Evolutionary conservation across 1,140 invertebrate species (phyloP), one percentile per base, ranked within the genome.

Genomic region (Achatina immaculata): DNA sequence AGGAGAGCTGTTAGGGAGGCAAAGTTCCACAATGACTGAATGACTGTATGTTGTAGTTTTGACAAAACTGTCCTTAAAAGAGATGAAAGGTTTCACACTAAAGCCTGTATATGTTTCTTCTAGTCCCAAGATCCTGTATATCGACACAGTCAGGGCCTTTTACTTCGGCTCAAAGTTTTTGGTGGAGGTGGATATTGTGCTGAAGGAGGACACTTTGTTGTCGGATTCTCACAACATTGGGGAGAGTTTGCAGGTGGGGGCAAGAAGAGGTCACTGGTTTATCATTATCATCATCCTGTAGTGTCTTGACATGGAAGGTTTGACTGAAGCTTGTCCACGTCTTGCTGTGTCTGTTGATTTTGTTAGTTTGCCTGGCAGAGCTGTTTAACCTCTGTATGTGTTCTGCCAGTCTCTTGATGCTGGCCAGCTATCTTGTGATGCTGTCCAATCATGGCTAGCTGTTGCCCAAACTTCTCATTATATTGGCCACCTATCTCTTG

Each of bases 121-220:
- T n/a, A 77, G 90, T 76, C 68, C 79, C 14, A 81, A 87, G 28
- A 88, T 92, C n/a, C 79, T 86, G 34, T 84, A 85, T 65, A 90
- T 93, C 38, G 92, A 93, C 86, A 93, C 92, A 0, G 90, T 93
- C 24, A 85, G 92, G 40, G 92, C 92, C 9, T 93, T 93, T 81
- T 92, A 93, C 83, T 93, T 93, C 82, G 92, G 92, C 14, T 88
- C 83, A 38, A 90, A 92, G 74, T 91, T 90, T 75, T 84, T 92
- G 11, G 90, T 91, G 28, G 90, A 92, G 80, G 89, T 92, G 6
- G 90, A 92, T 82, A 91, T 92, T 72, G 90, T 92, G 9, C 83
- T 92, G 6, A 88, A 89, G 0, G 89, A 91, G 76, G 84, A 90
- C 28, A 92, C 93, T 91, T 83, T 83, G 7, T 72, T 93, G 55